These are phyloP conservation scores for Drosophila setifemur DNA, from an alignment of 1,140 invertebrate species.

Conservation along the genomic window DNA sequence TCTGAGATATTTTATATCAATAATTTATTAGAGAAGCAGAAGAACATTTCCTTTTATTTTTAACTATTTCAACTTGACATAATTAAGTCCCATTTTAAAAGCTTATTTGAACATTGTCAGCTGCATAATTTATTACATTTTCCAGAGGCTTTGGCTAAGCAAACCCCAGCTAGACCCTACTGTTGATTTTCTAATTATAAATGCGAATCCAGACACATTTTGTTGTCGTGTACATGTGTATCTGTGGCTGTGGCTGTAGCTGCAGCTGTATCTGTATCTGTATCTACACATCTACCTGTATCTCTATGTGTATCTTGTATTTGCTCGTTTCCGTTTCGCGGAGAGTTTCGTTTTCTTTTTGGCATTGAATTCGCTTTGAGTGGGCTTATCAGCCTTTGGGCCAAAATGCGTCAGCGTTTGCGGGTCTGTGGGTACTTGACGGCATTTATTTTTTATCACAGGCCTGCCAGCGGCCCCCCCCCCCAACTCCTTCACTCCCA, in stretches of 20 bases:
- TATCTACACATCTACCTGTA: neutral
- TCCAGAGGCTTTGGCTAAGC: neutral
- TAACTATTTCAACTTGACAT: neutral
- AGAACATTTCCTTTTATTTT: neutral
- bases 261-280: conserved; percentile 13
- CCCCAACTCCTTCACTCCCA: neutral
- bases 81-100: too few relatives aligned
- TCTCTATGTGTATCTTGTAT: conserved; percentile 40
- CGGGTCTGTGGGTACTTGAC: conserved; percentile 25
- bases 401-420: conserved; percentile 45
- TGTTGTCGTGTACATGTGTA: conserved; percentile 8
- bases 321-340: conserved; percentile 44
- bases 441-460: conserved; percentile 29
- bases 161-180: neutral
- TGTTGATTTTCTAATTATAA: conserved; percentile 21
- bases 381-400: conserved; percentile 39
- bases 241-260: neutral
- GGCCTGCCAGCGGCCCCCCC: conserved; percentile 5
- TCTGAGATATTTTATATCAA: too few relatives aligned
- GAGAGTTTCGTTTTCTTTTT: conserved; percentile 47
- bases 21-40: too few relatives aligned
- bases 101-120: neutral
- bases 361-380: conserved; percentile 40
- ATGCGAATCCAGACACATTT: conserved; percentile 8
- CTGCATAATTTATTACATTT: neutral